These are phyloP conservation scores for Papilio protenor DNA, from an alignment of 2,888 invertebrate species.

Conservation along the genomic window DNA sequence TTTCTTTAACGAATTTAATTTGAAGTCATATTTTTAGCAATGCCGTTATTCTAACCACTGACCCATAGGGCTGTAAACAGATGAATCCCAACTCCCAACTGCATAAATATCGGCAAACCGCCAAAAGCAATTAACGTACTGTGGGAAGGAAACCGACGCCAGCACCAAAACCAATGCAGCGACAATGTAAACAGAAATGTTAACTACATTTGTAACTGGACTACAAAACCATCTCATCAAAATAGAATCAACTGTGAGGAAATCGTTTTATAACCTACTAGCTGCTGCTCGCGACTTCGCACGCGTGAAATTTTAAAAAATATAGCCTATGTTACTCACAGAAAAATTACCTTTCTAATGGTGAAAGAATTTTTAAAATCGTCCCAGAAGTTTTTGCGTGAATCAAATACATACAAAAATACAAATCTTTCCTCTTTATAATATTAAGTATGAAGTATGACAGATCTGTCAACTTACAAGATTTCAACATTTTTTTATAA, in stretches of 20 bases:
- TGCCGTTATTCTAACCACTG: neutral
- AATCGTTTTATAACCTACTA: too few relatives aligned
- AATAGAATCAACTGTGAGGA: neutral
- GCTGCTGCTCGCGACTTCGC: too few relatives aligned
- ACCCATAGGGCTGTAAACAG: neutral
- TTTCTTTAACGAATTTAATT: too few relatives aligned
- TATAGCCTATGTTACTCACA: too few relatives aligned
- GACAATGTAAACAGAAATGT: conserved; percentile 2
- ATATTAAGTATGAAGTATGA: too few relatives aligned
- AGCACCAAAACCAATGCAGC: conserved; percentile 12
- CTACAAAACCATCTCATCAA: neutral
- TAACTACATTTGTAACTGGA: neutral
- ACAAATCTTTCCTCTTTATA: too few relatives aligned
- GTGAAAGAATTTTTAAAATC: too few relatives aligned
- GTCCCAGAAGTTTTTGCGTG: too few relatives aligned
- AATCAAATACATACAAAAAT: too few relatives aligned
- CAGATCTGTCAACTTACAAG: neutral
- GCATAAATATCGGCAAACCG: conserved; percentile 5
- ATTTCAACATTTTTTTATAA: neutral
- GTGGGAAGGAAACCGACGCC: neutral
- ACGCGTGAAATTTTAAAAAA: too few relatives aligned
- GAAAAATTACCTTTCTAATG: too few relatives aligned
- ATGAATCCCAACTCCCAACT: neutral
- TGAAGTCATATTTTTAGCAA: neutral
- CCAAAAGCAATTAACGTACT: conserved; percentile 19